Conservation (phyloP, 2,888 invertebrate species). For the Meghimatium bilineatum region DNA sequence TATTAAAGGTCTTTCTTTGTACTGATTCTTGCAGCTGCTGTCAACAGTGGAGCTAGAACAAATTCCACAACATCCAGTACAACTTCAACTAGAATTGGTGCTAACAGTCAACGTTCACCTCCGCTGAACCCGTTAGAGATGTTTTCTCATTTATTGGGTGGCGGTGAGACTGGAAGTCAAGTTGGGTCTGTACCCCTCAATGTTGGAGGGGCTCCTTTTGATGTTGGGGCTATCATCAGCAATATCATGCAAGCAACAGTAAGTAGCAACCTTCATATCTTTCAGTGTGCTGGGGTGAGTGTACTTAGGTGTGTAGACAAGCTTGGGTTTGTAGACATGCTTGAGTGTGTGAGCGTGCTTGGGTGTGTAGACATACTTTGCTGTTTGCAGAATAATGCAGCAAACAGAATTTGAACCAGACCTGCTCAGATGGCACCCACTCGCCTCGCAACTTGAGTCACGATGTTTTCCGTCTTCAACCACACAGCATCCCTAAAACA, state of each 20-base stretch:
- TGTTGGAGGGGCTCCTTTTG: not conserved
- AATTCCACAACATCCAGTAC: constrained; percentile 84
- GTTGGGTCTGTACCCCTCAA: not conserved
- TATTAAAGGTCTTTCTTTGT: too few species aligned
- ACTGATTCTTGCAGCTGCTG: not conserved
- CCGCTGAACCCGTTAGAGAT: constrained; percentile 39
- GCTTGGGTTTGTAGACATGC: too few species aligned
- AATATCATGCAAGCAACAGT: constrained; percentile 23
- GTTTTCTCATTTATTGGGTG: constrained; percentile 21
- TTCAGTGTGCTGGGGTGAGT: not conserved
- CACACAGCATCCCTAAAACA: too few species aligned
- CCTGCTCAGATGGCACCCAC: too few species aligned
- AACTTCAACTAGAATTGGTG: not conserved
- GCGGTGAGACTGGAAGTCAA: not conserved
- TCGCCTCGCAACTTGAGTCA: too few species aligned
- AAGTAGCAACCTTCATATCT: not conserved
- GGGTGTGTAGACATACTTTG: too few species aligned
- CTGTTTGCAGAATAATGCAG: too few species aligned
- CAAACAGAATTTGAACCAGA: too few species aligned
- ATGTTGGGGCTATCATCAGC: constrained; percentile 6
- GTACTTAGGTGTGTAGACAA: too few species aligned
- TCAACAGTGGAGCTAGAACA: constrained; percentile 46
- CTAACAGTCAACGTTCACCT: not conserved
- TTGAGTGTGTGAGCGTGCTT: too few species aligned
- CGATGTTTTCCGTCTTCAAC: too few species aligned